Evolutionary conservation across 2,113 vertebrate species (phyloP).

Genomic region (Zingel zingel): DNA sequence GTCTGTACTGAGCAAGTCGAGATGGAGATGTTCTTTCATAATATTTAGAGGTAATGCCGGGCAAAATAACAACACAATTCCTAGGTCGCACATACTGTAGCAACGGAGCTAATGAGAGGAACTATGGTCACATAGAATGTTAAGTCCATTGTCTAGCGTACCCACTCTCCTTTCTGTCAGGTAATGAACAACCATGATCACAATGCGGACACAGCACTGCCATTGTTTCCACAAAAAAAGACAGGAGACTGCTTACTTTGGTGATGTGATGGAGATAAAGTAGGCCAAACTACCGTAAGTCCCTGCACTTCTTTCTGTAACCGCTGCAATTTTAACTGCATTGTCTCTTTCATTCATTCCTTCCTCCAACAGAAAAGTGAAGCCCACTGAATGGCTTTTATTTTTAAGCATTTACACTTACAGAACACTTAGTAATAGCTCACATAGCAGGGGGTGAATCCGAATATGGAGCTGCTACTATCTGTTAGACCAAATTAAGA

Average conservation of each 20-base stretch:
- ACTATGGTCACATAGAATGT: constrained; percentile 2
- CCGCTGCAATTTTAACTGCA: background rate
- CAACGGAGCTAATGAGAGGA: constrained; percentile 10
- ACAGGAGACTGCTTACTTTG: constrained; percentile 23
- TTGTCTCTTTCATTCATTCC: background rate
- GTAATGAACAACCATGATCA: constrained; percentile 27
- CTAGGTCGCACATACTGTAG: background rate
- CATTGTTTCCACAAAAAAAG: constrained; percentile 34
- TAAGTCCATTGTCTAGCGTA: background rate
- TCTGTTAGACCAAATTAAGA: constrained; percentile 6
- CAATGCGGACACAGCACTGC: constrained; percentile 22
- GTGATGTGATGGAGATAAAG: constrained; percentile 32
- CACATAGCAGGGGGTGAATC: background rate
- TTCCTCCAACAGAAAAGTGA: background rate
- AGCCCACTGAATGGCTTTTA: constrained; percentile 11
- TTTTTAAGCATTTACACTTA: constrained; percentile 11
- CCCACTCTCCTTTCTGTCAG: constrained; percentile 11
- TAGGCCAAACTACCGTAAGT: constrained; percentile 1
- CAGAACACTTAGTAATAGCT: constrained; percentile 1
- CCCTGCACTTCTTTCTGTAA: background rate
- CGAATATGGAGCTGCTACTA: constrained; percentile 5
- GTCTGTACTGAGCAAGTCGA: background rate
- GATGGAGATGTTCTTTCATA: background rate
- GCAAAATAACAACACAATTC: background rate
- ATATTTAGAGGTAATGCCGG: background rate